These are phyloP conservation scores for Cacatua alba DNA, from an alignment of 2,113 vertebrate genomes.

Conservation along the genomic window DNA sequence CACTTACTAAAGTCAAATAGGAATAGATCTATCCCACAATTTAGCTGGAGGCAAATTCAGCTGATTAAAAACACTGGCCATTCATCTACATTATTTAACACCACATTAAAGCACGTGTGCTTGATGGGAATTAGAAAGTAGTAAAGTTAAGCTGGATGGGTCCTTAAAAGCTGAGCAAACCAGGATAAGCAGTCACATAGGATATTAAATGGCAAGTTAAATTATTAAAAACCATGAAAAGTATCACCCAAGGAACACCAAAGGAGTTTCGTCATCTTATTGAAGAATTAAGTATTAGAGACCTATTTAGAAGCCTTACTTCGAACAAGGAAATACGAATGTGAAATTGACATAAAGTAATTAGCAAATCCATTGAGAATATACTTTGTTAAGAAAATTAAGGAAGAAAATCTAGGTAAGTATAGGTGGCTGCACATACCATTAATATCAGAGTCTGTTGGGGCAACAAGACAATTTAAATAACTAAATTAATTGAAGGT, in stretches of 20 bases:
- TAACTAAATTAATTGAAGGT: not conserved
- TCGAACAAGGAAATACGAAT: not conserved
- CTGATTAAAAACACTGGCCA: not conserved
- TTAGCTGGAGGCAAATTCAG: not conserved
- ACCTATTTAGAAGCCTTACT: not conserved
- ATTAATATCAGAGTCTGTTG: not conserved
- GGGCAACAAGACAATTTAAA: constrained; percentile 12
- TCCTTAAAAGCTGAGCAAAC: not conserved
- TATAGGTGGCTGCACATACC: not conserved
- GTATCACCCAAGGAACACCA: not conserved
- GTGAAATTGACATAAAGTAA: not conserved
- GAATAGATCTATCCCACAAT: not conserved
- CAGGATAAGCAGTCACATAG: not conserved
- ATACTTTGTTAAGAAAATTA: not conserved
- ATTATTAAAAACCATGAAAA: not conserved
- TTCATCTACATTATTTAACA: not conserved
- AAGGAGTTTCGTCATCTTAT: not conserved
- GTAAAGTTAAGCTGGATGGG: not conserved
- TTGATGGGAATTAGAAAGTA: not conserved
- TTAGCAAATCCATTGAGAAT: not conserved
- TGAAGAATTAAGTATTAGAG: not conserved
- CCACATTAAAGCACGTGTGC: not conserved
- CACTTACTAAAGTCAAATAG: not conserved
- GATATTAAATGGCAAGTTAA: not conserved
- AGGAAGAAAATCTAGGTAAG: not conserved